Conservation (phyloP, 2,113 vertebrate species). For the Pycnonotus jocosus region DNA sequence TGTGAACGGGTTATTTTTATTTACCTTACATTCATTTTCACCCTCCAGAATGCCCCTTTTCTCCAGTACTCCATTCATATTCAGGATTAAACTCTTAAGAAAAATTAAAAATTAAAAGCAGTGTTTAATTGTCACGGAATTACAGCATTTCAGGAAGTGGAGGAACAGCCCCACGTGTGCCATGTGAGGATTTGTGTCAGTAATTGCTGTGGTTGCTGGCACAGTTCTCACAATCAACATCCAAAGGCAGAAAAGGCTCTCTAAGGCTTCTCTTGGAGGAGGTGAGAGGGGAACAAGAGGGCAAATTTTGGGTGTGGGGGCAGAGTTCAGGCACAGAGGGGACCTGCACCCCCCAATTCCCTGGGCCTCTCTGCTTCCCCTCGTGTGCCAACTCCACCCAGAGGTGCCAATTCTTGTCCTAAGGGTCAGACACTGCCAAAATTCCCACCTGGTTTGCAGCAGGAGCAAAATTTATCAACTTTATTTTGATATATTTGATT, state of each 20-base stretch:
- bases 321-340: no score
- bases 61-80: not conserved
- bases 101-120: not conserved
- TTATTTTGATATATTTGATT: not conserved
- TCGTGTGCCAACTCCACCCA: fast-evolving
- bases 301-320: not conserved
- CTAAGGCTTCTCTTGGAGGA: not conserved
- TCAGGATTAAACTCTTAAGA: not conserved
- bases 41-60: not conserved
- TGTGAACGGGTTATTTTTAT: not conserved
- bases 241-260: not conserved
- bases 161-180: fast-evolving
- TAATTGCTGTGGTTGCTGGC: not conserved
- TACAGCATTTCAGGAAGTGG: not conserved
- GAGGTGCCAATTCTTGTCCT: not conserved
- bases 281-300: not conserved
- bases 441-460: not conserved
- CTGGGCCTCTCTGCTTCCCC: not conserved
- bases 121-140: not conserved
- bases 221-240: not conserved
- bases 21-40: not conserved
- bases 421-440: not conserved
- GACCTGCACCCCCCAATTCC: not conserved
- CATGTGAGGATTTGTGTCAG: not conserved
- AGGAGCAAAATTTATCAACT: not conserved